Percentiles rank a stretch among this genome's conserved stretches.
Evolutionary conservation across 2,888 invertebrate genomes (phyloP).

Genomic region (Cephus nigrinus): DNA sequence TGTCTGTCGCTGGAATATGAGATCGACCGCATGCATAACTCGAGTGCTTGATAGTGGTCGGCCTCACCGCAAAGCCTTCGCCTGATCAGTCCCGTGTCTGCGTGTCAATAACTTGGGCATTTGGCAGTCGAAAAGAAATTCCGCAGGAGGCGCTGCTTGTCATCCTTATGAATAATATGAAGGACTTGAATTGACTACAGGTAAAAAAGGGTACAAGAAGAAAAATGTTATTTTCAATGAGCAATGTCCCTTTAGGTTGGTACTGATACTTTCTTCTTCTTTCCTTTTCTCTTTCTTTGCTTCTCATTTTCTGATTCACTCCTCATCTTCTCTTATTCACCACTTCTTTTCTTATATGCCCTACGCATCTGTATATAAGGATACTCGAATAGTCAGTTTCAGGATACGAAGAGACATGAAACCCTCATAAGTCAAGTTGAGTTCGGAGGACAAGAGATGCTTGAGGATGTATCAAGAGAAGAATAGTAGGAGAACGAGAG

Average conservation of each 20-base stretch:
- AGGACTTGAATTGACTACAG: neutral
- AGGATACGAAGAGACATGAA: neutral
- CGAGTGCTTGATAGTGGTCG: conserved; percentile 43
- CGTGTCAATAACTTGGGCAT: neutral
- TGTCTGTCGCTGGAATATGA: conserved; percentile 39
- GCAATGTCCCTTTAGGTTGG: neutral
- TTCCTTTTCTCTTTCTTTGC: conserved; percentile 16
- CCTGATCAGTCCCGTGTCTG: conserved; percentile 14
- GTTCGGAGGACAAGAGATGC: neutral
- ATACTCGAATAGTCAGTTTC: neutral
- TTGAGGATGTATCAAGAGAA: neutral
- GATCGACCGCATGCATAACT: conserved; percentile 43
- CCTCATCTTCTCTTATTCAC: conserved; percentile 18
- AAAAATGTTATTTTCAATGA: neutral
- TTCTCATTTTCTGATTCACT: conserved; percentile 7
- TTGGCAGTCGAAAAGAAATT: neutral
- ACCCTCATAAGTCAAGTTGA: neutral
- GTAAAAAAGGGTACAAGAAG: neutral
- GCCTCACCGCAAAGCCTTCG: conserved; percentile 43
- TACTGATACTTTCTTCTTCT: neutral
- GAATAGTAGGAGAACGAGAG: neutral
- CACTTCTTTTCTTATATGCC: conserved; percentile 20
- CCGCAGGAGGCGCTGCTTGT: neutral
- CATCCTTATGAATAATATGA: neutral
- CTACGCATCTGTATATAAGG: neutral